Evolutionary conservation across 1,140 invertebrate genomes (phyloP).

Genomic region (Drosophila trapezifrons): DNA sequence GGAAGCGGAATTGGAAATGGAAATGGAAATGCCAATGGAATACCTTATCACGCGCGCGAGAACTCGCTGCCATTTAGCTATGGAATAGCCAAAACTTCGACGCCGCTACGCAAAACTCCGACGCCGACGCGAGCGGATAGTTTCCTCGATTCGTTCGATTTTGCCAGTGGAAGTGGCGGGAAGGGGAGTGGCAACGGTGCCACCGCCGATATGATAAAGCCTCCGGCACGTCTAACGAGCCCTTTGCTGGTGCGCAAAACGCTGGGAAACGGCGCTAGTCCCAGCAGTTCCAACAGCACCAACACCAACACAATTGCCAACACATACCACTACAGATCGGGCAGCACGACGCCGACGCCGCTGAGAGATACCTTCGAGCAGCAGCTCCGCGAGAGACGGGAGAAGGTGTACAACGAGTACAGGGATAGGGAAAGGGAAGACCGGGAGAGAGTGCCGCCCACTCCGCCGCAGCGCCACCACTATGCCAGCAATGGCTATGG

Average conservation of each 20-base stretch:
- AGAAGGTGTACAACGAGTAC: slow-evolving; percentile 78
- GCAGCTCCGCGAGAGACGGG: slow-evolving; percentile 78
- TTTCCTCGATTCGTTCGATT: slow-evolving; percentile 66
- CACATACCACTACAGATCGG: slow-evolving; percentile 78
- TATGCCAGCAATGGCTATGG: slow-evolving; percentile 41
- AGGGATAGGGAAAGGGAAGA: slow-evolving; percentile 41
- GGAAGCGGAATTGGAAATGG: slow-evolving; percentile 37
- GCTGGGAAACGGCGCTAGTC: slow-evolving; percentile 48
- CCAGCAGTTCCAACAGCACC: slow-evolving; percentile 24
- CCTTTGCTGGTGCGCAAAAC: slow-evolving; percentile 84
- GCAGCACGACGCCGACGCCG: slow-evolving; percentile 53
- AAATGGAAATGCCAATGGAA: slow-evolving; percentile 71
- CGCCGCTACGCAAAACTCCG: slow-evolving; percentile 74
- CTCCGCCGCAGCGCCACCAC: slow-evolving; percentile 59
- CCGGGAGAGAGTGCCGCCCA: slow-evolving; percentile 57
- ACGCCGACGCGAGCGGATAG: slow-evolving; percentile 69
- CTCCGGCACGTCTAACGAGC: slow-evolving; percentile 82
- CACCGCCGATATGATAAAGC: slow-evolving; percentile 75
- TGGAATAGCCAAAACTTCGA: slow-evolving; percentile 84
- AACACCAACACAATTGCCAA: slow-evolving; percentile 77
- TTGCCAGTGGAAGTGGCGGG: slow-evolving; percentile 43
- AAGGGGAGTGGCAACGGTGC: slow-evolving; percentile 15
- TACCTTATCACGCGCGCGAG: slow-evolving; percentile 92
- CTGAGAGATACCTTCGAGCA: slow-evolving; percentile 76
- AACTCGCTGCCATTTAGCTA: slow-evolving; percentile 92